phyloP scores from a whole-genome alignment of 2,888 invertebrate genomes.

The Altica lythri region DNA sequence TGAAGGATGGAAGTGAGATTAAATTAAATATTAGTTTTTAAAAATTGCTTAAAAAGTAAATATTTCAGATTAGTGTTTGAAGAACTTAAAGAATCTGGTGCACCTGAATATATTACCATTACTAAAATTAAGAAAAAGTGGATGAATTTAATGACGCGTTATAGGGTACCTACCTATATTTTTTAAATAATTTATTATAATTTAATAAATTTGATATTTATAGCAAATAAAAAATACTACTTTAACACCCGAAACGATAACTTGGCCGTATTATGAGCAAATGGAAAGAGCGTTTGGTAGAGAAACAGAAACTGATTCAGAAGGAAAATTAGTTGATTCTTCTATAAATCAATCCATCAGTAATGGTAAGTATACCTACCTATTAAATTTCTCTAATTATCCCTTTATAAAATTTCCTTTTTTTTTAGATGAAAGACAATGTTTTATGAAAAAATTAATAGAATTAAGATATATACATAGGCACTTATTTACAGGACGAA shows the following conservation, averaged over 20 bases:
- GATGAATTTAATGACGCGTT: conserved; percentile 47
- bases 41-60: neutral
- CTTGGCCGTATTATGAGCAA: conserved; percentile 46
- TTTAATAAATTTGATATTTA: neutral
- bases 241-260: conserved; percentile 35
- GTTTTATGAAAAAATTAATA: conserved; percentile 43
- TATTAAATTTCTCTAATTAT: too few species aligned
- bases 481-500: conserved; percentile 44
- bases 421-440: conserved; percentile 37
- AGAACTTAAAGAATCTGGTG: conserved; percentile 42
- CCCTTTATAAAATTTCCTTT: neutral
- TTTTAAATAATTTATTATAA: conserved; percentile 1
- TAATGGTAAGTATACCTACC: conserved; percentile 32
- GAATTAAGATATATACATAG: conserved; percentile 39
- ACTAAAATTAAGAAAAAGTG: conserved; percentile 46
- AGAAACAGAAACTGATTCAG: conserved; percentile 31
- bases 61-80: conserved; percentile 39
- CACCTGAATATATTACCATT: conserved; percentile 42
- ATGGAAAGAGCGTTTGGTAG: conserved; percentile 42
- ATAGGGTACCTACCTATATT: conserved; percentile 35
- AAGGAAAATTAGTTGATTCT: conserved; percentile 29
- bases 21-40: neutral
- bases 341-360: conserved; percentile 33
- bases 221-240: conserved; percentile 44
- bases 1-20: conserved; percentile 44